Percentiles rank a stretch among this genome's conserved stretches.
phyloP scores from a whole-genome alignment of 2,888 invertebrate species.

The Gerosis bhagava region DNA sequence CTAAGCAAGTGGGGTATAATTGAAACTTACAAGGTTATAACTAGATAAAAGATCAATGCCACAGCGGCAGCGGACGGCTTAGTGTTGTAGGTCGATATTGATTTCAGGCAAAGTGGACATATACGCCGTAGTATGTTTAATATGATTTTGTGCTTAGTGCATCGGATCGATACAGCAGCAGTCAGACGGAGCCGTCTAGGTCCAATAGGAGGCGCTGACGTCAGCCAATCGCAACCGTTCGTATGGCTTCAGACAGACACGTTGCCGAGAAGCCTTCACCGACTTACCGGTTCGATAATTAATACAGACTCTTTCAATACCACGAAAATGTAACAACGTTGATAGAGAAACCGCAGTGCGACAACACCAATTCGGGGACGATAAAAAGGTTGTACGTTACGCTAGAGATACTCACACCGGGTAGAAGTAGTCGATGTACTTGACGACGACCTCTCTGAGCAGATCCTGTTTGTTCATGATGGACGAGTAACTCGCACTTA shows the following conservation, averaged over 20 bases:
- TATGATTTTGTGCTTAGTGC: constrained; percentile 56
- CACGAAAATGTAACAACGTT: constrained; percentile 31
- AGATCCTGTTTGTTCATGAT: constrained; percentile 86
- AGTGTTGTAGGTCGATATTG: constrained; percentile 21
- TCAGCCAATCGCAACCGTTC: constrained; percentile 60
- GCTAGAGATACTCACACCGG: constrained; percentile 84
- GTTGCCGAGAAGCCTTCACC: constrained; percentile 75
- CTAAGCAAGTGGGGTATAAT: constrained; percentile 15
- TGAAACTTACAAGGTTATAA: constrained; percentile 28
- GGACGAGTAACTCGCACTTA: constrained; percentile 84
- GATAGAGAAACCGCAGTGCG: constrained; percentile 59
- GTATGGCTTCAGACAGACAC: constrained; percentile 64
- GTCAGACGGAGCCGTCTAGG: constrained; percentile 57
- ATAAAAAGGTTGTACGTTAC: constrained; percentile 35
- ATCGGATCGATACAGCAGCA: constrained; percentile 70
- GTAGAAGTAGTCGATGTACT: constrained; percentile 88
- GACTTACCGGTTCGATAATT: constrained; percentile 72
- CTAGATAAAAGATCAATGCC: constrained; percentile 38
- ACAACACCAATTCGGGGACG: constrained; percentile 37
- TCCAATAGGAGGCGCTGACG: constrained; percentile 70
- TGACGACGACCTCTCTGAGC: constrained; percentile 86
- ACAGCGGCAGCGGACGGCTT: constrained; percentile 20
- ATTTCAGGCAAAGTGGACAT: constrained; percentile 28
- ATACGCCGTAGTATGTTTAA: constrained; percentile 29
- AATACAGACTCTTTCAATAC: constrained; percentile 55